Conservation (phyloP, 1,140 invertebrate genomes). For the Drosophila elegans region DNA sequence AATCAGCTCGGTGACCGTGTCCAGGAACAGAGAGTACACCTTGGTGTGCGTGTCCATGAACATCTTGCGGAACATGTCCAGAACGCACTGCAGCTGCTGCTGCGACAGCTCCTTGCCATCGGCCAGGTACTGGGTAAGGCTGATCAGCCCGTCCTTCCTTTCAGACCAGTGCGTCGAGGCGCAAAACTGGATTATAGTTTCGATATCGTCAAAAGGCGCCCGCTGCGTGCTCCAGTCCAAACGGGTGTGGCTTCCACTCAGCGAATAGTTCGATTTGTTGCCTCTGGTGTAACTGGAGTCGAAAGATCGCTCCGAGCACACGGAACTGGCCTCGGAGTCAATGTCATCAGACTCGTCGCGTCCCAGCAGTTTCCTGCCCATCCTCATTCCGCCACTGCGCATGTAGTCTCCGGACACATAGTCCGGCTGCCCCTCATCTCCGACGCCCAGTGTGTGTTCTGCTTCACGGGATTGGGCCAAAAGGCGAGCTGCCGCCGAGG, state of each 20-base stretch:
- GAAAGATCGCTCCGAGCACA: slow-evolving; percentile 96
- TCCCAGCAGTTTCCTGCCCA: slow-evolving; percentile 74
- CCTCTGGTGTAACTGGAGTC: slow-evolving; percentile 88
- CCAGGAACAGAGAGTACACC: slow-evolving; percentile 96
- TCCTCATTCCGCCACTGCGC: slow-evolving; percentile 68
- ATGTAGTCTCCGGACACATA: slow-evolving; percentile 65
- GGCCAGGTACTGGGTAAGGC: slow-evolving; percentile 87
- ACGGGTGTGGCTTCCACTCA: slow-evolving; percentile 92
- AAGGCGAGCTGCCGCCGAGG: slow-evolving; percentile 92
- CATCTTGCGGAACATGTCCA: slow-evolving; percentile 97
- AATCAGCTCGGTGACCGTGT: slow-evolving; percentile 95
- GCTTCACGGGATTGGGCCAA: slow-evolving; percentile 95
- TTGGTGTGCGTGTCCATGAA: slow-evolving; percentile 99
- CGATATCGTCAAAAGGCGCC: slow-evolving; percentile 90
- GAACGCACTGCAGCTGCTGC: slow-evolving; percentile 79
- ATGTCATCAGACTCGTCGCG: slow-evolving; percentile 93
- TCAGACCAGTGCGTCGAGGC: slow-evolving; percentile 96
- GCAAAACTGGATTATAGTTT: slow-evolving; percentile 94
- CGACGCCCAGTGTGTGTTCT: slow-evolving; percentile 92
- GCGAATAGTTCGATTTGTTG: slow-evolving; percentile 87
- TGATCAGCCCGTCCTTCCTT: slow-evolving; percentile 95
- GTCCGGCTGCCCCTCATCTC: slow-evolving; percentile 51
- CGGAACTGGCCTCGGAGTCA: slow-evolving; percentile 97
- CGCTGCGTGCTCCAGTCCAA: slow-evolving; percentile 86
- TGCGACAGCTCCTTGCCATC: slow-evolving; percentile 79